Evolutionary conservation across 2,113 vertebrate species (phyloP), one percentile per base, ranked within the genome.

Genomic region (Solea senegalensis): DNA sequence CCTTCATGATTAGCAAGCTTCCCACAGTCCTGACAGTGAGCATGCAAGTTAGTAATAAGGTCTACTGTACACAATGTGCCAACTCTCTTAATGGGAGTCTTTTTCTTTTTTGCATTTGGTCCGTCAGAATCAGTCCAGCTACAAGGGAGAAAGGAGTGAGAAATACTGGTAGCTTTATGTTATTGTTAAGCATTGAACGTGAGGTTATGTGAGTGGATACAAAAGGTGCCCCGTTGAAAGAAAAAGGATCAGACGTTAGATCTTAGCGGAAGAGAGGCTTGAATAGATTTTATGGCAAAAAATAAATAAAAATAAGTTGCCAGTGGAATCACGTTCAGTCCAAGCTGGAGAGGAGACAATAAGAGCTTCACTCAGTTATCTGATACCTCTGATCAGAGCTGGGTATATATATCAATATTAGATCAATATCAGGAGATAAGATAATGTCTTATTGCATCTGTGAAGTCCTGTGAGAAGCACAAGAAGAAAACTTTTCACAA

Each of bases 1-100:
- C 69, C 69, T 59, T 45, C 64, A 74, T 40, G 50, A 44, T 72
- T 65, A 75, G 57, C 50, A 81, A 76, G 69, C 86, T 63, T 69
- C 39, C 58, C 63, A 61, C 61, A 86, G 63, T 72, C 45, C 78
- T 49, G 71, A 83, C 72, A 85, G 86, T 82, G 64, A 85, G 68
- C 88, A 84, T 90, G 87, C 87, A 86, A 41, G 78, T 90, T 87
- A 89, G 84, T 84, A 73, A 21, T 21, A 21, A 21, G 13, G 56
- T 76, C 21, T 68, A 80, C 52, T 44, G 8, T 63, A 34, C 34
- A 34, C 3, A 34, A 34, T 69, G 74, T 64, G 75, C 46, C 70
- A 75, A n/a, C 9, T 59, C 64, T 69, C 62, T 71, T 28, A 57
- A 39, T 21, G 9, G 27, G 57, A 63, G 50, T 4, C 2, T 56